Evolutionary conservation across 2,888 invertebrate species (phyloP), one percentile per base, ranked within the genome.

Genomic region (Thalpophila matura): DNA sequence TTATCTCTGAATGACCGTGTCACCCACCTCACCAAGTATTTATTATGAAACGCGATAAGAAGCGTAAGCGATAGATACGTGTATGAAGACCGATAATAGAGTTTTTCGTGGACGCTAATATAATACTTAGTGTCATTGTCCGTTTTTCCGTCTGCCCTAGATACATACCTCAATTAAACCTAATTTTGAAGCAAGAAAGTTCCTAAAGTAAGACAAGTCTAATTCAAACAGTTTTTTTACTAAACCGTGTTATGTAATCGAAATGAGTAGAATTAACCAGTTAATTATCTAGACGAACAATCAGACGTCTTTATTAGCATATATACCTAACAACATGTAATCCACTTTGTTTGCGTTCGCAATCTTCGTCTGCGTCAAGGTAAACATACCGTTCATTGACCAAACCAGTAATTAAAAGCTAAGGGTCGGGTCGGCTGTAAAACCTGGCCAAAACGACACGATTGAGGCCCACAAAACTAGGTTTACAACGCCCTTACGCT

Each of bases 381-480:
- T 47, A 70, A 79, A 62, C 62, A 74, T 60, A 46, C 45, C 59
- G 58, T 67, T 74, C 77, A 81, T 78, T 78, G 74, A 74, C 71
- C 72, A 73, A 76, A 75, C 55, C 60, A 43, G 78, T 84, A 84
- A 83, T 84, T 82, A 84, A 79, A 81, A 82, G 65, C 62, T 71
- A 59, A 69, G 64, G 74, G 80, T 72, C 58, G 69, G 72, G 78
- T 67, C 71, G 58, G 49, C 50, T 49, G 62, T 81, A 81, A 83
- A 80, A 74, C 65, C 73, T 64, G 45, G 67, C 50, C 64, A 51
- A 49, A 65, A 71, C 60, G 61, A 71, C 69, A 47, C 74, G 59
- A 73, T 75, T 51, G 73, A 63, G 74, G 69, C 55, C 69, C 73
- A 70, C 69, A 76, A 77, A 82, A 82, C 75, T 80, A 74, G 78